Conservation (phyloP, 1,140 invertebrate genomes). For the Macrocentrus cingulum region DNA sequence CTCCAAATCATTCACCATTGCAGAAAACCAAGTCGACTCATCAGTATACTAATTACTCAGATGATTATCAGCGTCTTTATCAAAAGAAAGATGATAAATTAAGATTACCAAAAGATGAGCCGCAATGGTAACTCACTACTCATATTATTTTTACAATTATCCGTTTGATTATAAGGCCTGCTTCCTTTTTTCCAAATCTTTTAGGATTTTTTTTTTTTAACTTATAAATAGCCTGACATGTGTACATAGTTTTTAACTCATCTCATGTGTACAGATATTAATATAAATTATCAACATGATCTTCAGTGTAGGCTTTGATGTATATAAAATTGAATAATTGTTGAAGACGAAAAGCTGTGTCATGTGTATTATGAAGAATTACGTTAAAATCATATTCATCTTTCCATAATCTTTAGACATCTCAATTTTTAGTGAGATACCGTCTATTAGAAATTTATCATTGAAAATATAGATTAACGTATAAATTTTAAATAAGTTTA, state of each 20-base stretch:
- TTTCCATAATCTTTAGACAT: no score
- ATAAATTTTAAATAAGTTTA: no score
- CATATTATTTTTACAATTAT: neutral
- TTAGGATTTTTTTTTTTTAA: slow-evolving; percentile 52
- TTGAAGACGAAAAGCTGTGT: no score
- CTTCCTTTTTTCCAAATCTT: slow-evolving; percentile 28
- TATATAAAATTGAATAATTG: neutral
- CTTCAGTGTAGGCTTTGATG: slow-evolving; percentile 2
- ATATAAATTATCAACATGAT: slow-evolving; percentile 41
- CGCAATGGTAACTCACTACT: slow-evolving; percentile 42
- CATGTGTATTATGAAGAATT: no score
- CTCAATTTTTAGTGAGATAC: no score
- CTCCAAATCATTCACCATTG: slow-evolving; percentile 46
- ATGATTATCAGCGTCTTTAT: slow-evolving; percentile 47
- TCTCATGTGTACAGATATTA: slow-evolving; percentile 37
- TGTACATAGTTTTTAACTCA: slow-evolving; percentile 43
- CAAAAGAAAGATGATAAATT: slow-evolving; percentile 51
- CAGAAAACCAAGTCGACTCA: slow-evolving; percentile 43
- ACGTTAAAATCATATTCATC: no score
- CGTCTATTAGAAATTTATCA: no score
- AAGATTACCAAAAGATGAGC: slow-evolving; percentile 45
- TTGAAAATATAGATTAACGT: no score
- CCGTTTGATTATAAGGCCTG: neutral
- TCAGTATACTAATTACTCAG: slow-evolving; percentile 41
- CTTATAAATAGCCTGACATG: slow-evolving; percentile 48